Evolutionary conservation across 2,797 vertebrate genomes (phyloP), one percentile per base, ranked within the genome.

Genomic region (Falco rusticolus): DNA sequence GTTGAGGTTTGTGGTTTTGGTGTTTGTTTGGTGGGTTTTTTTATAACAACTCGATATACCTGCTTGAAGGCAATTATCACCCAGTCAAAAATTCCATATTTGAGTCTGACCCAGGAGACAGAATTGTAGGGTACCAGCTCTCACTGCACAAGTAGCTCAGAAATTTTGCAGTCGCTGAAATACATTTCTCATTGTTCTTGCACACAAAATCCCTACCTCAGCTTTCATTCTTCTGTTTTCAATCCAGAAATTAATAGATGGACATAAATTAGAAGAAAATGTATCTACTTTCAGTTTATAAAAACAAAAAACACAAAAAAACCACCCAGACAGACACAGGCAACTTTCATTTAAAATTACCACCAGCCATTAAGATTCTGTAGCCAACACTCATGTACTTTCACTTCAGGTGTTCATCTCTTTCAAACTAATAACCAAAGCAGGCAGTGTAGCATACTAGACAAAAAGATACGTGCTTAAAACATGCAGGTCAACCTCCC

Each of bases 301-400:
- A 65, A 51, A 45, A 16, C 19, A 45, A 10, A 50, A 43, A 22
- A 11, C 15, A 5, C 2, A 10, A 72, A 69, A 37, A 69, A 88
- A 5, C 21, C 1, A 1, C 17, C 31, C 39, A 48, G 34, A 22
- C 22, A 88, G 48, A 85, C 72, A 87, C 13, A 86, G 59, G 43
- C 51, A 76, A 84, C 87, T 92, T 90, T 85, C 64, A 92, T 60
- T 87, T 92, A 53, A 70, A 90, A 94, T 39, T 24, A 84, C 66
- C 54, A 47, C 14, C 14, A 87, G 93, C 80, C 86, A 94, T 95
- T 90, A 93, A 89, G 86, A 95, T 95, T 90, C 86, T 87, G 53
- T 78, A 84, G 90, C 75, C 70, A 93, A 53, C 91, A 39, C 61
- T 87, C 76, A 91, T 4, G 28, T 93, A 91, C 65, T 92, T 89